Evolutionary conservation across 2,888 invertebrate genomes (phyloP), one percentile per base, ranked within the genome.

Genomic region (Hofmannophila pseudospretella): DNA sequence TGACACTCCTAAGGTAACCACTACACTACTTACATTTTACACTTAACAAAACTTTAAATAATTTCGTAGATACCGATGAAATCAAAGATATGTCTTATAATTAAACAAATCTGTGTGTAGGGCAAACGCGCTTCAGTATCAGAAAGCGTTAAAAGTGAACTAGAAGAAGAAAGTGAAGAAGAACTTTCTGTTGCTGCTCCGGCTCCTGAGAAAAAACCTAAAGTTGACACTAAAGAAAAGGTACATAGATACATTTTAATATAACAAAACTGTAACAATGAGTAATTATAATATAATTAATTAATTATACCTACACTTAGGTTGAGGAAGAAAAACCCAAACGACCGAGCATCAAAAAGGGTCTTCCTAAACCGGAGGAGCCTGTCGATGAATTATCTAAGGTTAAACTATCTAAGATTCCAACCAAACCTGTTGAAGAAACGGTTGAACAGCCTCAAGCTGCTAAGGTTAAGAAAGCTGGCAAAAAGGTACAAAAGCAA

Each of bases 1-100:
- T 63, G 71, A 75, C 54, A 77, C 76, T 61, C 75, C 66, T 25
- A 75, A 86, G 87, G 87, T 87, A 87, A 80, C 32, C 66, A 67
- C 58, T 32, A 68, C 62, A 67, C 44, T 53, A 64, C 60, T 64
- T 51, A 33, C 55, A 54, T 42, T 65, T 45, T 51, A 47, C 38
- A 54, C 58, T 61, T 32, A 22, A 33, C 13, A 23, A 9, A 36
- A 34, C 10, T 10, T 13, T n/a, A 32, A 38, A 14, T 32, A 36
- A 29, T 4, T 16, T 13, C 38, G 11, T 12, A 33, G 22, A 36
- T n/a, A 42, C 38, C 36, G 16, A 16, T 16, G 30, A 19, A 14
- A 23, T 1, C n/a, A 34, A 40, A 47, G 5, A 16, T 4, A 16
- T 16, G 16, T 12, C 13, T 13, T n/a, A 23, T 39, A 51, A 48